A percentile compares a stretch with the other conserved stretches of the same genome.
Conservation (phyloP, 2,113 vertebrate species). For the Nipponia nippon region DNA sequence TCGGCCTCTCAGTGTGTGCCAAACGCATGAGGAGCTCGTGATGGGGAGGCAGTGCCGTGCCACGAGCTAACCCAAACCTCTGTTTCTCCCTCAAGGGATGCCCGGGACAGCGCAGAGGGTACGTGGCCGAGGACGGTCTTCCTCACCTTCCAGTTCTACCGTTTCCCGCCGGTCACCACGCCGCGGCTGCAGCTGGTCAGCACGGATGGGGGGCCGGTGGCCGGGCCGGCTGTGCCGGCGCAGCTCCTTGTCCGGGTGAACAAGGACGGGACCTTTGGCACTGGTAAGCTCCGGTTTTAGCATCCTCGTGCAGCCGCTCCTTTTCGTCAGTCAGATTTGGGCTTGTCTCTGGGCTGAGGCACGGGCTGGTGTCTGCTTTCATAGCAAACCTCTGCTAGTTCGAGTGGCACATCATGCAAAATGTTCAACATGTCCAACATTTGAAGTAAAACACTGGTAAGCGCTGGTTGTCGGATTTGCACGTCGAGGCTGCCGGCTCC, state of each 20-base stretch:
- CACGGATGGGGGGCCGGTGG: background rate
- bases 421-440: background rate
- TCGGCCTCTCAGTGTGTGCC: background rate
- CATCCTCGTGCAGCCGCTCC: accelerated
- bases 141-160: constrained; percentile 96
- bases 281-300: constrained; percentile 67
- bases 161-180: constrained; percentile 82
- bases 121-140: constrained; percentile 81
- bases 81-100: constrained; percentile 66
- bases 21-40: accelerated
- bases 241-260: constrained; percentile 75
- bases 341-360: background rate
- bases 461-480: background rate
- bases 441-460: background rate
- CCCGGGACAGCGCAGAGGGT: background rate
- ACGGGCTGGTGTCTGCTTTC: background rate
- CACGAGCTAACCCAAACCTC: background rate
- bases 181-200: constrained; percentile 80
- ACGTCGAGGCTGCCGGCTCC: background rate
- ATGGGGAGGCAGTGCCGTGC: accelerated
- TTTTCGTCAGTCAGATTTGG: background rate
- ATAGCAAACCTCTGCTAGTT: background rate
- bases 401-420: background rate
- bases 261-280: constrained; percentile 68
- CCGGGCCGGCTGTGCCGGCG: background rate